Base-by-base conservation (phyloP, 2,113 vertebrate species). In the Hepsetus odoe region DNA sequence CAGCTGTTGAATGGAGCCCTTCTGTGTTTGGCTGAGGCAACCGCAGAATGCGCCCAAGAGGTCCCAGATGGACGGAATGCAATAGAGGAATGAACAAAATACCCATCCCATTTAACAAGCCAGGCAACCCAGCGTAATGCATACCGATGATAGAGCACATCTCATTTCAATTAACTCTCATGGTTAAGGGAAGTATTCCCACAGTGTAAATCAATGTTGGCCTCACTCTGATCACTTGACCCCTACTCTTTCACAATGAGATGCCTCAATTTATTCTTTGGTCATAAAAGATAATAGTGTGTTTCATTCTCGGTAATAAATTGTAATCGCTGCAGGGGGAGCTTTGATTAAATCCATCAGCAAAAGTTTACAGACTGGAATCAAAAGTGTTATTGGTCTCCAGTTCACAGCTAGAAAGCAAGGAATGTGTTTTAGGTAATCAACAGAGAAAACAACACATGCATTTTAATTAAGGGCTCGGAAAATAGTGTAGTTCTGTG, bases 261-360 rank as follows among this genome's bases (percentile, higher is more conserved):
- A 80, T 88, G 84, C 78, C 85, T 89, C 80, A 74, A 72, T 87
- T 86, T 90, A 88, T 86, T 86, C 81, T 83, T 81, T 51, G 73
- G 85, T 78, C 80, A 74, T 89, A 82, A 89, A 89, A 80, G 53
- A 80, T 87, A 87, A 89, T 87, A 85, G 86, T 65, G 86, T 92
- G 89, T 89, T 92, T 89, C 84, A 90, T 89, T 91, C 87, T 81
- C 68, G 77, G 82, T 89, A 74, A 86, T 89, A 86, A 88, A 89
- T 88, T 81, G 67, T 81, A 88, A 89, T 87, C 87, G 82, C 83
- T 75, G 40, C 72, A 80, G 82, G 86, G 75, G 75, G 72, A 79
- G 66, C 82, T 89, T 87, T 87, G 87, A 87, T 85, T 86, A 85
- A 76, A 84, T 85, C 82, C 86, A 20, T 66, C 24, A 11, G 14